A percentile compares a stretch with the other conserved stretches of the same genome.
These are phyloP conservation scores for Serripes groenlandicus DNA, from an alignment of 2,888 invertebrate genomes.

Conservation along the genomic window DNA sequence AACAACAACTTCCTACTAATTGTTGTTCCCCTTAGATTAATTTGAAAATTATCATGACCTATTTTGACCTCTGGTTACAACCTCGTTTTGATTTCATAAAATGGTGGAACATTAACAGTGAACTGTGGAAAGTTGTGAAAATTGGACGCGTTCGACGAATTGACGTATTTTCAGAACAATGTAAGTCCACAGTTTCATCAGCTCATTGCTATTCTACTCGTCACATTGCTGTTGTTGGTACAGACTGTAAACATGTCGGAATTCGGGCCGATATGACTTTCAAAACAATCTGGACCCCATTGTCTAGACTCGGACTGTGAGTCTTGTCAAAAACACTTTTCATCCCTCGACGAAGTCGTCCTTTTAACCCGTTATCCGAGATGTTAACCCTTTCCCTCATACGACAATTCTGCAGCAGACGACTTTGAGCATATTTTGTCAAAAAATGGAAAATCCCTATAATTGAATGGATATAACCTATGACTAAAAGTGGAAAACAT, in stretches of 20 bases:
- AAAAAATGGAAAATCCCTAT: too few species aligned
- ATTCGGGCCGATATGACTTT: background rate
- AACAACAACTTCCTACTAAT: background rate
- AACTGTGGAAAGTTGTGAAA: background rate
- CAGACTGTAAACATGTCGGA: too few species aligned
- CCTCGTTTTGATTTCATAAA: background rate
- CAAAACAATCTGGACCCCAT: background rate
- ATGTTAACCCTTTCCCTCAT: background rate
- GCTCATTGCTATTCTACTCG: background rate
- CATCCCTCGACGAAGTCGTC: too few species aligned
- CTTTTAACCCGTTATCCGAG: background rate
- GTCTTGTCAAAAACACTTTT: too few species aligned
- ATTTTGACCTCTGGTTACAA: background rate
- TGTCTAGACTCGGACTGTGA: background rate
- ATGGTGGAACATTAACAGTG: conserved; percentile 11
- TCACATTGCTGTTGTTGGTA: background rate
- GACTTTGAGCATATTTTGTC: too few species aligned
- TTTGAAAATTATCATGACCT: background rate
- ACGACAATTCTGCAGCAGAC: too few species aligned
- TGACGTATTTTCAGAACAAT: background rate
- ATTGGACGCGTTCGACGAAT: background rate
- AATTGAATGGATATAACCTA: too few species aligned
- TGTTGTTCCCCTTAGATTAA: background rate
- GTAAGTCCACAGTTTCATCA: background rate
- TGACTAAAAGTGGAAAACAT: too few species aligned